Base-by-base conservation (phyloP, 2,797 vertebrate species). In the Stomatorhinus walkeri region DNA sequence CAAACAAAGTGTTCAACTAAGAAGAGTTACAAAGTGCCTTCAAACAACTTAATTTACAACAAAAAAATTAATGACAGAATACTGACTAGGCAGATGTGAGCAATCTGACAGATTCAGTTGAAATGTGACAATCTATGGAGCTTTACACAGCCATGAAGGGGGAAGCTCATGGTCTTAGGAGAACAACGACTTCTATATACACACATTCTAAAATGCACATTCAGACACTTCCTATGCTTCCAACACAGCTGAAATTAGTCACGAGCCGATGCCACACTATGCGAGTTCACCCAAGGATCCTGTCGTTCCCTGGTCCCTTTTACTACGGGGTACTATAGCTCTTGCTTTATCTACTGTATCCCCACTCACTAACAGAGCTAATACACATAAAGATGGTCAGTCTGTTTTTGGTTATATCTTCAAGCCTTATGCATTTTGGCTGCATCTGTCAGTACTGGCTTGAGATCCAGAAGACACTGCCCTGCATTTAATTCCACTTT, bases 1-100 rank as follows among this genome's bases (percentile, higher is more conserved):
- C 79, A 88, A 90, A 91, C 88, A 89, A 92, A 85, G 89, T 89
- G 89, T 90, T 92, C 90, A 52, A 90, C 94, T 92, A 89, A 88
- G 85, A 87, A 76, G 89, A 88, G 90, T 85, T 24, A 59, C 84
- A 91, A 59, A 91, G 87, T 54, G 90, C 91, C 87, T 91, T 91
- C 88, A 89, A 90, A 92, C 87, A 87, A 87, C 89, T 51, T 46
- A 68, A 46, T 24, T 88, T 89, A 90, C 91, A 72, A 12, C 91
- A 81, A 56, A 81, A 87, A 83, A 91, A 46, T 5, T 84, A 2
- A 52, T 24, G 84, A 56, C 64, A 81, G 40, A 61, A 83, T 24
- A 87, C 48, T 46, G 24, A 87, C 83, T 8, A 16, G 51, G 52
- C 36, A 24, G 3, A 83, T 48, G 48, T 10, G 83, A 43, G 24